A percentile compares a stretch with the other conserved stretches of the same genome.
Evolutionary conservation across 2,888 invertebrate species (phyloP).

Genomic region (Drosophila mimica): DNA sequence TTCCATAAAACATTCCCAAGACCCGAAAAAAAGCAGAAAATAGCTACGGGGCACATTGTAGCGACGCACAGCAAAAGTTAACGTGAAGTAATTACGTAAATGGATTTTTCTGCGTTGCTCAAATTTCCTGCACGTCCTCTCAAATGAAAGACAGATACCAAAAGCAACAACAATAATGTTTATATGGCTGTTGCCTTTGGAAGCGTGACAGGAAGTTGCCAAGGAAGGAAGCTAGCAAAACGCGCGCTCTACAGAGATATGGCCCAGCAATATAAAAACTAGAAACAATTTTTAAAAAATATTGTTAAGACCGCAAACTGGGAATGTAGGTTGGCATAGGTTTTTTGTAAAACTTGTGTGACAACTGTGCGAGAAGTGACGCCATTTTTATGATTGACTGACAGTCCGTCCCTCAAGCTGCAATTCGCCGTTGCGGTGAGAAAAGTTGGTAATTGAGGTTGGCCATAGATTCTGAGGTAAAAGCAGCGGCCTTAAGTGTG

Average conservation of each 20-base stretch:
- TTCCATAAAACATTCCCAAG: conserved; percentile 28
- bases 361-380: conserved; percentile 61
- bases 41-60: conserved; percentile 16
- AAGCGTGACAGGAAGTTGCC: conserved; percentile 77
- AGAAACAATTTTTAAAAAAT: conserved; percentile 63
- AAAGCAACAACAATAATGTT: conserved; percentile 55
- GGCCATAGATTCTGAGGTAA: conserved; percentile 16
- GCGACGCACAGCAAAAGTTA: conserved; percentile 67
- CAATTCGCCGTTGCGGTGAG: conserved; percentile 10
- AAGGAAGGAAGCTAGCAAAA: conserved; percentile 74
- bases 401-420: conserved; percentile 34
- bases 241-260: conserved; percentile 46
- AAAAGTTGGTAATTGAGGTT: background rate
- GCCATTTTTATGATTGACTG: conserved; percentile 68
- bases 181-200: conserved; percentile 66
- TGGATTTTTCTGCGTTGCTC: conserved; percentile 77
- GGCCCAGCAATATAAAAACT: conserved; percentile 56
- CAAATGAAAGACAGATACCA: conserved; percentile 55
- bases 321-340: background rate
- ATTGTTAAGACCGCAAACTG: conserved; percentile 48
- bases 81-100: conserved; percentile 80
- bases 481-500: conserved; percentile 32
- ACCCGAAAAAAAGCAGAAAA: conserved; percentile 7
- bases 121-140: conserved; percentile 76
- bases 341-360: conserved; percentile 49